Conservation (phyloP, 2,797 vertebrate species). For the Leuciscus waleckii region DNA sequence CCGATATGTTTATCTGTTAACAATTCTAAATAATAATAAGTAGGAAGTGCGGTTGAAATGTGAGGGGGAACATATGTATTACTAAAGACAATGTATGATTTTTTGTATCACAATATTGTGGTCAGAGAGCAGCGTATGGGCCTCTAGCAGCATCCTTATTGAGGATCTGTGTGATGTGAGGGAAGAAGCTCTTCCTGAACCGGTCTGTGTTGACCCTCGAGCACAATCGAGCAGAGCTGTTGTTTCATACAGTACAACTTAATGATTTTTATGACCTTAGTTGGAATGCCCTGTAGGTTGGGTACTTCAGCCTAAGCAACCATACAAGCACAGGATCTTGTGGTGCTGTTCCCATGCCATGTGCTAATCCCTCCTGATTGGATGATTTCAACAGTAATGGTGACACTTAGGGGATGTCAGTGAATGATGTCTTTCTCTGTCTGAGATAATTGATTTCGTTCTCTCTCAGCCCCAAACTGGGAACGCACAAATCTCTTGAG, state of each 20-base stretch:
- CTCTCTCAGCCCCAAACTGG: constrained; percentile 17
- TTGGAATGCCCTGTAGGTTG: neutral
- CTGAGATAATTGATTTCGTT: constrained; percentile 44
- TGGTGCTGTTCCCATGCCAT: neutral
- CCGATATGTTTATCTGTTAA: neutral
- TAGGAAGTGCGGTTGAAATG: neutral
- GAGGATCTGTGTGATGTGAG: neutral
- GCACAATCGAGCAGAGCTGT: neutral
- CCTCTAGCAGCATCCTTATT: neutral
- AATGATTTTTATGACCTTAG: neutral
- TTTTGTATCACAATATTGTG: neutral
- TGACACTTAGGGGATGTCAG: constrained; percentile 18
- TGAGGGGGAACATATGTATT: neutral
- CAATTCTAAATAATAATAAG: no score
- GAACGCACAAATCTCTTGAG: constrained; percentile 20
- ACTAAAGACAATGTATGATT: neutral
- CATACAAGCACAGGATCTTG: neutral
- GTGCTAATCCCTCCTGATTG: constrained; percentile 23
- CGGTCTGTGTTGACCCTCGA: neutral
- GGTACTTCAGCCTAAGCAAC: neutral
- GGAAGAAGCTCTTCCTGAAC: neutral
- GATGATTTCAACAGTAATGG: constrained; percentile 15
- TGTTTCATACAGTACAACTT: neutral
- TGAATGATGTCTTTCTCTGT: constrained; percentile 40
- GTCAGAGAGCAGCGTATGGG: neutral